Base-by-base conservation (phyloP, 2,797 vertebrate species). In the Phoebastria nigripes region DNA sequence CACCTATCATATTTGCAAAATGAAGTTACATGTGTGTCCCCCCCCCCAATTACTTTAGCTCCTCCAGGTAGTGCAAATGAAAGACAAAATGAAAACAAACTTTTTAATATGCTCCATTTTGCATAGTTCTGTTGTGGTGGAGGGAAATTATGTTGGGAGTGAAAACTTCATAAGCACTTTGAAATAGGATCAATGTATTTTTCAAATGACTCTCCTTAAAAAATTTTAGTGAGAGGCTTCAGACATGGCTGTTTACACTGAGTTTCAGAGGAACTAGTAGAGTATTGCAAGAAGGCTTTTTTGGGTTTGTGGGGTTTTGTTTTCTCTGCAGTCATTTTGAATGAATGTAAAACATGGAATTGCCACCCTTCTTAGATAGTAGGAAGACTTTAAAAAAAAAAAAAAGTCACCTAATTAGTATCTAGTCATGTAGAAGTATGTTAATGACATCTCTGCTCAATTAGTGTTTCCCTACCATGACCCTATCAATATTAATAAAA, bases 401-500 rank as follows among this genome's bases (percentile, higher is more conserved):
- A 47, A 59, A 56, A 63, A 59, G 1, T 4, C 24, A 18, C 37
- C 46, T 86, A 80, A 94, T 96, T 95, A 91, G 37, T 47, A 77
- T 80, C 65, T 37, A 72, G 47, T 91, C 86, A 80, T 87, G 79
- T 94, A 77, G 73, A 97, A 94, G 74, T 79, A 83, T 78, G 54
- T 22, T 87, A 79, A 92, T 92, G 78, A 79, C 44, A 92, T 90
- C 73, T 95, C 84, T 90, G 22, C 58, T 94, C 74, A 96, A 90
- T 96, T 94, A 86, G 67, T 81, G 12, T 91, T 97, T 96, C 35
- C 12, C 41, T 88, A 62, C 33, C 90, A 15, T 90, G 81, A 89
- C 63, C 58, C 62, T 88, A 91, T 95, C 91, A 88, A 63, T 97
- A 90, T 89, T 94, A 95, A 96, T 89, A 80, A 94, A 94, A 76